Percentiles rank a stretch among this genome's conserved stretches.
Evolutionary conservation across 2,888 invertebrate genomes (phyloP).

Genomic region (Drosophila longiperda): DNA sequence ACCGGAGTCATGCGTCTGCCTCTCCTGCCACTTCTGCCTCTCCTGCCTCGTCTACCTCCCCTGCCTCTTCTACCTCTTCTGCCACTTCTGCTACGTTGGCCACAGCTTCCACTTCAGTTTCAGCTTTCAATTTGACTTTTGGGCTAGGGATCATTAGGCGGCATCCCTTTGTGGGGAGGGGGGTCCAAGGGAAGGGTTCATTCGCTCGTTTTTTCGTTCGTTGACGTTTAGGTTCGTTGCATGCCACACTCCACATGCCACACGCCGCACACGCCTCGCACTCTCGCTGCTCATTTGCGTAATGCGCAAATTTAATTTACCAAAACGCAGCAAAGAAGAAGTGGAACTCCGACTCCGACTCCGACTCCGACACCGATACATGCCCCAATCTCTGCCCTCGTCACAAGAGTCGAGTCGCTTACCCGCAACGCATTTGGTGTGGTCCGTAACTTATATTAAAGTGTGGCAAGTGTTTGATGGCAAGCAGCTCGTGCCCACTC

Average conservation of each 20-base stretch:
- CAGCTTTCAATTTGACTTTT: constrained; percentile 49
- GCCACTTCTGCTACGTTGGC: not conserved
- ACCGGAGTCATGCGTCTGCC: not conserved
- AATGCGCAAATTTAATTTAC: constrained; percentile 82
- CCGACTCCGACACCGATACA: not conserved
- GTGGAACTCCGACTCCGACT: constrained; percentile 13
- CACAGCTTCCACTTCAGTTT: constrained; percentile 1
- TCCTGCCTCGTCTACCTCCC: not conserved
- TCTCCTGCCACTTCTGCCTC: not conserved
- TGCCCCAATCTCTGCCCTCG: not conserved
- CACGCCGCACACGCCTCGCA: constrained; percentile 23
- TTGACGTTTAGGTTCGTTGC: constrained; percentile 31
- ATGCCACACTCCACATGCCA: constrained; percentile 25
- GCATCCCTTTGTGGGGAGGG: constrained; percentile 10
- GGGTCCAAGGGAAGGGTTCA: constrained; percentile 27
- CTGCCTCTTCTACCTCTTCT: not conserved
- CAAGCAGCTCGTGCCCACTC: constrained; percentile 11
- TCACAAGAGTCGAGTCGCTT: constrained; percentile 59
- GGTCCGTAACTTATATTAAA: constrained; percentile 57
- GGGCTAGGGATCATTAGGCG: constrained; percentile 78
- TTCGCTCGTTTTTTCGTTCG: constrained; percentile 11
- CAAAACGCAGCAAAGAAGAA: constrained; percentile 68
- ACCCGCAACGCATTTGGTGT: constrained; percentile 70
- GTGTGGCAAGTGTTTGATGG: constrained; percentile 42
- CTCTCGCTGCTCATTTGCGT: constrained; percentile 77